Percentiles rank a stretch among this genome's conserved stretches.
These are phyloP conservation scores for Cardiocondyla obscurior DNA, from an alignment of 1,140 invertebrate species.

Conservation along the genomic window DNA sequence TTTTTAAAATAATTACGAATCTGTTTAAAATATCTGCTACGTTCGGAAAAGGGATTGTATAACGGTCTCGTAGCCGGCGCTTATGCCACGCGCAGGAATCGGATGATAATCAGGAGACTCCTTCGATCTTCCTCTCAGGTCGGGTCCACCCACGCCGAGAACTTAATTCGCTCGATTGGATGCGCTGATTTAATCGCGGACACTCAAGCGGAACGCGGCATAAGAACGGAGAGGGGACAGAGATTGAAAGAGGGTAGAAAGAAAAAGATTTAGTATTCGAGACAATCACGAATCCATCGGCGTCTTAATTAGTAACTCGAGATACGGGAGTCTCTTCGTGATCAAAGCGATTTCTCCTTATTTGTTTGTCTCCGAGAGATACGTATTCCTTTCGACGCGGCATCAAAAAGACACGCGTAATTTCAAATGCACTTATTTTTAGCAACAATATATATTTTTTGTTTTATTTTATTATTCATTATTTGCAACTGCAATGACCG, in stretches of 20 bases:
- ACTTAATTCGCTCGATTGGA: slow-evolving; percentile 75
- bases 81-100: slow-evolving; percentile 47
- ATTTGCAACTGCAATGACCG: not conserved
- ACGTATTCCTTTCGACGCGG: not conserved
- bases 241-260: not conserved
- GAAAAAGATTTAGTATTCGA: slow-evolving; percentile 39
- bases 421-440: not conserved
- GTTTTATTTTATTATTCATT: not conserved
- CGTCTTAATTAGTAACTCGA: slow-evolving; percentile 74
- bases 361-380: not conserved
- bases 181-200: slow-evolving; percentile 74
- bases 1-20: not conserved
- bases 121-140: slow-evolving; percentile 61
- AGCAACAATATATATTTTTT: not conserved
- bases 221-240: slow-evolving; percentile 12
- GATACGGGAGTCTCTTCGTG: slow-evolving; percentile 57
- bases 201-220: slow-evolving; percentile 59
- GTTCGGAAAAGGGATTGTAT: not conserved
- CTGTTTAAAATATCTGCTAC: not conserved
- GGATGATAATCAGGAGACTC: slow-evolving; percentile 44
- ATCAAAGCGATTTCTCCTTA: slow-evolving; percentile 49
- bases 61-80: slow-evolving; percentile 34
- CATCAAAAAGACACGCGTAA: not conserved
- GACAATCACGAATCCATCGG: slow-evolving; percentile 70
- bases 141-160: slow-evolving; percentile 73